A percentile compares a stretch with the other conserved stretches of the same genome.
These are phyloP conservation scores for Bombus polaris DNA, from an alignment of 1,140 invertebrate genomes.

Conservation along the genomic window DNA sequence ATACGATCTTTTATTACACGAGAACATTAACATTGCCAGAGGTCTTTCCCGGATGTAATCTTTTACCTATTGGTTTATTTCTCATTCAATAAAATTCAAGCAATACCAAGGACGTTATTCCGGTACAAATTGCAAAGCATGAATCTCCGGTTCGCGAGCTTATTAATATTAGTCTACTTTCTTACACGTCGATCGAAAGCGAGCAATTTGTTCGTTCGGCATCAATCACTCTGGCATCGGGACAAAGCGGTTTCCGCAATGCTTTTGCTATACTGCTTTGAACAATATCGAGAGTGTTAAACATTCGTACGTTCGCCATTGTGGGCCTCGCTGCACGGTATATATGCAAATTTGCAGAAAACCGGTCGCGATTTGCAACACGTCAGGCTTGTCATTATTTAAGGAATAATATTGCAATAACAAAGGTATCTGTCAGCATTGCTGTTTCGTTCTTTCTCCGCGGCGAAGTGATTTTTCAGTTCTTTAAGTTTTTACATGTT, in stretches of 20 bases:
- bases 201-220: slow-evolving; percentile 26
- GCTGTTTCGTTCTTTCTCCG: neutral
- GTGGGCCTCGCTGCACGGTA: slow-evolving; percentile 39
- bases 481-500: neutral
- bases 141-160: neutral
- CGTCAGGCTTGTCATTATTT: slow-evolving; percentile 41
- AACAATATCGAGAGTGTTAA: slow-evolving; percentile 23
- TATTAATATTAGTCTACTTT: slow-evolving; percentile 14
- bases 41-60: neutral
- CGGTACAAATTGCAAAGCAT: neutral
- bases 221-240: slow-evolving; percentile 41
- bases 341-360: slow-evolving; percentile 66
- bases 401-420: slow-evolving; percentile 29
- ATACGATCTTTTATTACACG: neutral
- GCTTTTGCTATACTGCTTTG: neutral
- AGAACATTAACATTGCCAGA: neutral
- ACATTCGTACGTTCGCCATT: neutral
- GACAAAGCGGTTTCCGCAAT: slow-evolving; percentile 23
- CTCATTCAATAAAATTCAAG: neutral
- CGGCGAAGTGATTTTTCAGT: neutral
- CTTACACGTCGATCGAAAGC: neutral
- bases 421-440: slow-evolving; percentile 24
- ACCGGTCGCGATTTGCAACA: slow-evolving; percentile 50
- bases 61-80: neutral
- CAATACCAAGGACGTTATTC: neutral